Percentiles rank a stretch among this genome's conserved stretches.
Evolutionary conservation across 2,113 vertebrate species (phyloP).

Genomic region (Actinemys pallida): DNA sequence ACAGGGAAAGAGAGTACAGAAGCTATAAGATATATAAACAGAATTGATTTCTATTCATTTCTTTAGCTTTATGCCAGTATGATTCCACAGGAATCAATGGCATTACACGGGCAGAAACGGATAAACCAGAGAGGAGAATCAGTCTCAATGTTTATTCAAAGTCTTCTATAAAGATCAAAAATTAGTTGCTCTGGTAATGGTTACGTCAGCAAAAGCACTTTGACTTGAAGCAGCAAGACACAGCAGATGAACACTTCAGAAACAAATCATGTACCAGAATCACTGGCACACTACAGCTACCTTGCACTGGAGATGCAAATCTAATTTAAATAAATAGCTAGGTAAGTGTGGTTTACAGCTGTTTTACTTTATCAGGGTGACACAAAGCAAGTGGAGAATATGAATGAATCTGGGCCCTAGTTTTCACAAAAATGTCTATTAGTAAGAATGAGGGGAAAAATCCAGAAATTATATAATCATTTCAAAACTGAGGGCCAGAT

Average conservation of each 20-base stretch:
- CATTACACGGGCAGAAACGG: not conserved
- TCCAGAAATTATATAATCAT: not conserved
- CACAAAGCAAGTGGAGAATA: not conserved
- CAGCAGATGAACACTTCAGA: not conserved
- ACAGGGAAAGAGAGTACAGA: not conserved
- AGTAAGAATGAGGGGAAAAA: not conserved
- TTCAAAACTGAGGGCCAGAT: not conserved
- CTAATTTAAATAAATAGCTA: not conserved
- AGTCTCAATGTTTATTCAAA: not conserved
- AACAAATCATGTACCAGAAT: not conserved
- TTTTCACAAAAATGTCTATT: not conserved
- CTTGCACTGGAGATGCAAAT: not conserved
- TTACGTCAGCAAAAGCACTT: not conserved
- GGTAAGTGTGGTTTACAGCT: not conserved
- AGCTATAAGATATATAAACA: not conserved
- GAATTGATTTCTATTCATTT: not conserved
- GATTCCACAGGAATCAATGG: not conserved
- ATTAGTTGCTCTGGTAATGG: fast-evolving
- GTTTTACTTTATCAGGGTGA: not conserved
- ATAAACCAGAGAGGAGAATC: not conserved
- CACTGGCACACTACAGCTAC: not conserved
- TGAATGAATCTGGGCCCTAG: not conserved
- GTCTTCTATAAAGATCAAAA: not conserved
- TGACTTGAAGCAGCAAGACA: not conserved
- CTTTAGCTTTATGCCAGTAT: not conserved